Base-by-base conservation (phyloP, 2,113 vertebrate genomes). In the Aspidoscelis tigris region DNA sequence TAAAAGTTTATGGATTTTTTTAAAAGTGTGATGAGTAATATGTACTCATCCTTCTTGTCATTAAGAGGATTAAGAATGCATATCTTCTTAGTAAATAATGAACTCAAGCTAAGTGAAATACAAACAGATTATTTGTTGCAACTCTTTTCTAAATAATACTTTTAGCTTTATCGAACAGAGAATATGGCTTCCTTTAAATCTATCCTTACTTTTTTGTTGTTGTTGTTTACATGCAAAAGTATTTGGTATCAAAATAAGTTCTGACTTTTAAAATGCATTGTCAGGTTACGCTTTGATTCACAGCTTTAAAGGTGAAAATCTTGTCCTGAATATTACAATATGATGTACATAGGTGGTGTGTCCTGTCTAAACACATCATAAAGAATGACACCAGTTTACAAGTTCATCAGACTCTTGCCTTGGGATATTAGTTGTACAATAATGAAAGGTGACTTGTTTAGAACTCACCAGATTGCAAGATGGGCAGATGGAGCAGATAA, bases 331-430 rank as follows among this genome's bases (percentile, higher is more conserved):
- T 81, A 88, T 64, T 79, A 76, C 76, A 68, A 89, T 82, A 66
- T 44, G 3, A 87, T 80, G 81, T 83, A 86, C 68, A 88, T 83
- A 89, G n/a, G 83, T 64, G 47, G 90, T 89, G 86, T 86, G 84
- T 94, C 84, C 88, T 93, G 92, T 92, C 91, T 92, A 33, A 72
- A 76, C 70, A 88, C 71, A 89, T 53, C 90, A 89, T 86, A 72
- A 87, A 88, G 88, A 82, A 80, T 7, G 70, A 64, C 44, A 86
- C 80, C 82, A 93, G 90, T 90, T 92, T 92, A 93, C 90, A 92
- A 91, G 90, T 93, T 93, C 90, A 94, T 94, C 90, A 93, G 88
- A 90, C 84, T 88, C 82, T 93, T 93, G 80, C 93, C 87, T 0
- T 0, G 20, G 81, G 91, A 87, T 79, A 89, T 0, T 89, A 82